Evolutionary conservation across 2,888 invertebrate species (phyloP).

Genomic region (Caenorhabditis sulstoni): DNA sequence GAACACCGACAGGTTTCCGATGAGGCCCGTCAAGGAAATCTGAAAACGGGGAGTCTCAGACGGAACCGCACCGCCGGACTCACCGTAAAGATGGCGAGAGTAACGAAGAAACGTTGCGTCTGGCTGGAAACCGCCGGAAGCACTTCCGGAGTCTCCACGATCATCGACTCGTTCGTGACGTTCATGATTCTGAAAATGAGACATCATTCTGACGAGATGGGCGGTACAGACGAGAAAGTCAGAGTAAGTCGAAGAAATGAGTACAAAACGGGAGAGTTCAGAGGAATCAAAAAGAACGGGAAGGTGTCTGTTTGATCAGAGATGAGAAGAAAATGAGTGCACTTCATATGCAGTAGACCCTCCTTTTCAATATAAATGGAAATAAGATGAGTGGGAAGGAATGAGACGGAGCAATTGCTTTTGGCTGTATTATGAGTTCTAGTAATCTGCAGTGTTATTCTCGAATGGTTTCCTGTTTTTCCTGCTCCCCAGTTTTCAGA

Average conservation of each 20-base stretch:
- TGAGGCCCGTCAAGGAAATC: constrained; percentile 42
- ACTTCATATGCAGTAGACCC: not conserved
- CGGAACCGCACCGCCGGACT: not conserved
- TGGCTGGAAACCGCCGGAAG: constrained; percentile 28
- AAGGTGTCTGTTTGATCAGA: not conserved
- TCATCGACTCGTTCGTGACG: constrained; percentile 8
- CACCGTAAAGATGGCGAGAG: constrained; percentile 34
- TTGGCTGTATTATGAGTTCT: too few relatives aligned
- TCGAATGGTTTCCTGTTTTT: too few relatives aligned
- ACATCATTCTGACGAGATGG: not conserved
- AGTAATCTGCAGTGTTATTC: too few relatives aligned
- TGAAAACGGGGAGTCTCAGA: not conserved
- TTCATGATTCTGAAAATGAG: constrained; percentile 23
- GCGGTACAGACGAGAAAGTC: not conserved
- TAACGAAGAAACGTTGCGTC: constrained; percentile 24
- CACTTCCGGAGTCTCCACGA: not conserved
- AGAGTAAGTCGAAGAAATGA: constrained; percentile 5
- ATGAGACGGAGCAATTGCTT: too few relatives aligned
- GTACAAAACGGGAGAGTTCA: not conserved
- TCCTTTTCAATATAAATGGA: not conserved
- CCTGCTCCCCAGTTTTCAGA: too few relatives aligned
- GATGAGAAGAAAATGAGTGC: not conserved
- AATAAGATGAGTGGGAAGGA: not conserved
- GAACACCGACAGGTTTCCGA: constrained; percentile 41
- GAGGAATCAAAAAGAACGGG: not conserved